Conservation (phyloP, 2,113 vertebrate species). For the Ahaetulla prasina region DNA sequence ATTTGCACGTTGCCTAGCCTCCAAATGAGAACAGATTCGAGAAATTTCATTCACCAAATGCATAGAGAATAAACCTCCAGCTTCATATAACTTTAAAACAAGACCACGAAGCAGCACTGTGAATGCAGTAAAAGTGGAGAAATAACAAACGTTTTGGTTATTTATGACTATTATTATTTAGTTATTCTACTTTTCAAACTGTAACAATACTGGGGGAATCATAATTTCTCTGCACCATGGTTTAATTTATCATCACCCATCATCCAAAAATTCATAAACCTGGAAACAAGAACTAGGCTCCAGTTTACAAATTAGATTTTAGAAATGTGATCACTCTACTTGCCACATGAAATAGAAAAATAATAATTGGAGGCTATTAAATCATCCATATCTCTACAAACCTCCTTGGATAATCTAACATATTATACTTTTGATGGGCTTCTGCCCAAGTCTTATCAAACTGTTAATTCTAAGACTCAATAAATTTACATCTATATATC, state of each 20-base stretch:
- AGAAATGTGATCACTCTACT: background rate
- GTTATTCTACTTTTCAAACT: background rate
- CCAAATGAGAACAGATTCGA: too few relatives aligned
- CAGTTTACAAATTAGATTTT: background rate
- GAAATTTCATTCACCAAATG: too few relatives aligned
- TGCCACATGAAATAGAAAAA: background rate
- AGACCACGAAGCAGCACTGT: too few relatives aligned
- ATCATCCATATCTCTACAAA: background rate
- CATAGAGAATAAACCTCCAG: too few relatives aligned
- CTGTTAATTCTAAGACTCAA: background rate
- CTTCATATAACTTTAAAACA: too few relatives aligned
- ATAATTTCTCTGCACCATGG: background rate
- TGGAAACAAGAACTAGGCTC: background rate
- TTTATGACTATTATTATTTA: background rate
- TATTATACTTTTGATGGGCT: background rate
- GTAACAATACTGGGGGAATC: background rate
- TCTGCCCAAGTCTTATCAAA: background rate
- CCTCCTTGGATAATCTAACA: background rate
- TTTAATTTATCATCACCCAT: background rate
- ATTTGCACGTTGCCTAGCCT: too few relatives aligned
- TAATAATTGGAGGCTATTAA: background rate
- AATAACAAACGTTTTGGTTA: background rate
- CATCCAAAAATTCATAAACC: background rate
- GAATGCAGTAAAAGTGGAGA: too few relatives aligned
- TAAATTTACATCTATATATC: background rate